phyloP scores from a whole-genome alignment of 2,888 invertebrate genomes.

The Ceraclea dissimilis region DNA sequence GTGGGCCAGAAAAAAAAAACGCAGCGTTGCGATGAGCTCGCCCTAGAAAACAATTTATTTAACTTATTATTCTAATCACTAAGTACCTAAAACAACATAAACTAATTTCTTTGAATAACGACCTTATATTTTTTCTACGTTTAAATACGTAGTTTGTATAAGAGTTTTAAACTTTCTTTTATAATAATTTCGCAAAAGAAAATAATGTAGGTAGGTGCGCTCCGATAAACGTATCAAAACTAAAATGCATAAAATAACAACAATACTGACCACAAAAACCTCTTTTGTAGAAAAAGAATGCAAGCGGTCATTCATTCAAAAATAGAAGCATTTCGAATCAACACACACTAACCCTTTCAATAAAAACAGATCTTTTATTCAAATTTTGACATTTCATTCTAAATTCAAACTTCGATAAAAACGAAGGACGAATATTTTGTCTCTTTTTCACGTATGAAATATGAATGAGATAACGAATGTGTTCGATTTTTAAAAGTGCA shows the following conservation, averaged over 20 bases:
- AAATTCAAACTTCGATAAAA: not conserved
- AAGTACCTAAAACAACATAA: no score
- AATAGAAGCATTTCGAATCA: not conserved
- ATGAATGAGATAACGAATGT: not conserved
- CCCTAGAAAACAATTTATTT: no score
- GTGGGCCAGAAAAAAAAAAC: no score
- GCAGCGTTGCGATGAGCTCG: no score
- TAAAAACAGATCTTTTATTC: not conserved
- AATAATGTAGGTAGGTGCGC: not conserved
- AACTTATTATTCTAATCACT: no score
- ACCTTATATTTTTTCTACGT: no score
- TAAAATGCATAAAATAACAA: not conserved
- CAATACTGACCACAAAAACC: not conserved
- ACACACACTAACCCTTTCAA: no score
- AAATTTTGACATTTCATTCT: not conserved
- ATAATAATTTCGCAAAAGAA: not conserved
- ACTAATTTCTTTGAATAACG: no score
- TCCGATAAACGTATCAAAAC: no score
- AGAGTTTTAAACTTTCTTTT: no score
- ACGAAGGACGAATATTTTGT: not conserved
- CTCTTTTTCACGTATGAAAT: not conserved
- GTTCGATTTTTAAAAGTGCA: slow-evolving; percentile 3
- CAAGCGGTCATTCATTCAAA: not conserved
- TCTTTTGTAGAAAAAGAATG: not conserved
- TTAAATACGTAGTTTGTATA: no score